These are phyloP conservation scores for Camponotus pennsylvanicus DNA, from an alignment of 1,140 invertebrate species.

Conservation along the genomic window DNA sequence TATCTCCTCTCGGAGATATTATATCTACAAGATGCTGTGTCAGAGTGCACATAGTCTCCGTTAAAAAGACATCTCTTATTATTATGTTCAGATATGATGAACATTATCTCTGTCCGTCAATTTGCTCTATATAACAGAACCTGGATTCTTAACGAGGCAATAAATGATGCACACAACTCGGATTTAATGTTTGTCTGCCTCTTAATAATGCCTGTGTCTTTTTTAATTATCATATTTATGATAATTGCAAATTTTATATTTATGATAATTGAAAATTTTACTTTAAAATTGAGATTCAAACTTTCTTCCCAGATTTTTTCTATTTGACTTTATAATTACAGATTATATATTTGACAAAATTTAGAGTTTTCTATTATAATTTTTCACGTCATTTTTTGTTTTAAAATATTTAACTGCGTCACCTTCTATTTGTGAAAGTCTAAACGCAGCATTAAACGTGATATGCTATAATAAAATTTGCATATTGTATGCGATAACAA, in stretches of 20 bases:
- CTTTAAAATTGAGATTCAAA: background rate
- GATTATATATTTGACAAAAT: background rate
- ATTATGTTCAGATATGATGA: constrained; percentile 26
- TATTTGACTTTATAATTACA: background rate
- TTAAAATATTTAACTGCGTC: constrained; percentile 13
- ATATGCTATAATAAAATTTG: constrained; percentile 23
- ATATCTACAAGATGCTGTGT: constrained; percentile 24
- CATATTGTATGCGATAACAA: background rate
- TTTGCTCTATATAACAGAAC: constrained; percentile 31
- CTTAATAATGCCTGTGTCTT: no score
- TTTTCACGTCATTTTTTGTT: background rate
- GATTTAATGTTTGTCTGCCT: background rate
- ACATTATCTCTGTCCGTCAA: constrained; percentile 33
- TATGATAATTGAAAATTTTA: no score
- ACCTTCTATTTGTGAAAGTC: background rate
- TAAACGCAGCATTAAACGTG: background rate
- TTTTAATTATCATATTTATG: background rate
- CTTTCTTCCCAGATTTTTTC: background rate
- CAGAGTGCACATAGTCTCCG: constrained; percentile 31
- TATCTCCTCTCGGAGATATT: no score
- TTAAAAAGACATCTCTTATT: constrained; percentile 10
- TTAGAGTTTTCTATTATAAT: background rate
- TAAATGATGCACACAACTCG: background rate
- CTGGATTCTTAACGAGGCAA: constrained; percentile 13
- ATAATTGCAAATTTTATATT: background rate